Evolutionary conservation across 2,113 vertebrate genomes (phyloP).

Genomic region (Bubalus kerabau): DNA sequence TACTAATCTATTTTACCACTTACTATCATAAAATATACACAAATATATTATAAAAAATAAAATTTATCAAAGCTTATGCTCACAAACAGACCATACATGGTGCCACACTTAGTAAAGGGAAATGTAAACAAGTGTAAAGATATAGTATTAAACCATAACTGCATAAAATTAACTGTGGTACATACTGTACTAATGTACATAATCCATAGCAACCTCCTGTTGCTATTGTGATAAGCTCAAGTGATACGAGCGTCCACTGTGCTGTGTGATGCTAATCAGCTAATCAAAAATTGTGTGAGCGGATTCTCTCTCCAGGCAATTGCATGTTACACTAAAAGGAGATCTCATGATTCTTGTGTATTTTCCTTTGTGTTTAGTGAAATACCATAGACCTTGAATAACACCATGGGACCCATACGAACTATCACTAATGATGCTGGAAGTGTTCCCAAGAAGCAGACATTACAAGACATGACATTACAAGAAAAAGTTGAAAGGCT

Average conservation of each 20-base stretch:
- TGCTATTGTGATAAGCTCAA: background rate
- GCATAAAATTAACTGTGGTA: background rate
- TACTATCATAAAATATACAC: background rate
- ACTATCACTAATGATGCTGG: background rate
- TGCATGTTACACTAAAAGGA: background rate
- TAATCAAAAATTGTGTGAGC: background rate
- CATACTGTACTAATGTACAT: background rate
- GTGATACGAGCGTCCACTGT: background rate
- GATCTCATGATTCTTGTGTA: background rate
- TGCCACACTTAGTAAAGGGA: background rate
- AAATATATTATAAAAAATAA: background rate
- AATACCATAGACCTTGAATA: background rate
- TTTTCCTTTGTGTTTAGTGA: background rate
- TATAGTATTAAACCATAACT: background rate
- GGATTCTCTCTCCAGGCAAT: background rate
- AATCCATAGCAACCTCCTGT: background rate
- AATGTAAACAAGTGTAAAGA: background rate
- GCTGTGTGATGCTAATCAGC: background rate
- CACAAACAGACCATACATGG: background rate
- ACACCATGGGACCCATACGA: background rate
- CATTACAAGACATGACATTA: background rate
- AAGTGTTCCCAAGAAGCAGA: background rate
- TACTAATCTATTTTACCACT: background rate
- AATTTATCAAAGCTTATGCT: background rate
- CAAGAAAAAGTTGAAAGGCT: background rate